Evolutionary conservation across 2,113 vertebrate species (phyloP), one percentile per base, ranked within the genome.

Genomic region (Elephas maximus): DNA sequence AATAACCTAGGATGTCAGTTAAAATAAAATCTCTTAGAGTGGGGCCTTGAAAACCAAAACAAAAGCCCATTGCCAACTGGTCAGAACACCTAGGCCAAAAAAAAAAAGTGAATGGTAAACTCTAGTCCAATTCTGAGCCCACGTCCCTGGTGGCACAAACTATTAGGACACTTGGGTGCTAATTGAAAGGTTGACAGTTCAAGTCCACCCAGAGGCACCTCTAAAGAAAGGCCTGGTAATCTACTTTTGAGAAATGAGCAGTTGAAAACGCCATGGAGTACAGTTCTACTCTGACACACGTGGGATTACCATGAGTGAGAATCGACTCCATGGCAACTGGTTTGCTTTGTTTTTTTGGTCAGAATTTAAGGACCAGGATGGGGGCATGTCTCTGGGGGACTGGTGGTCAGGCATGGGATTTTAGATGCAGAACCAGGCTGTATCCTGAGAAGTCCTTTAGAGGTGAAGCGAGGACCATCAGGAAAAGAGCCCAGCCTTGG

Each of bases 51-150:
- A 51, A 71, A 17, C 51, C 51, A 53, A 53, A 53, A 53, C 51
- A 7, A 53, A 53, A 53, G 7, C 20, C 48, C 81, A 23, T 76
- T 53, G 8, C 79, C n/a, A 88, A 44, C 17, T 37, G 8, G 4
- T 79, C 76, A 79, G 92, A 94, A 91, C 11, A 65, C 44, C 45
- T n/a, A 84, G 81, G 48, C n/a, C 67, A 88, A 76, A 67, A 37
- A 37, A 37, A 37, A 37, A 37, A 80, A 21, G 53, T 23, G 44
- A 71, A 65, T 67, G 45, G 94, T 30, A 81, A 69, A 88, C 57
- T 41, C 71, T 14, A 95, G 37, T 81, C 37, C 65, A 81, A 0
- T 62, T 76, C 73, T 73, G 62, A 65, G n/a, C 5, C 44, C 37
- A 23, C 23, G 37, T 8, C 17, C 73, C 37, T 23, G 37, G n/a